Evolutionary conservation across 2,113 vertebrate genomes (phyloP), one percentile per base, ranked within the genome.

Genomic region (Archilochus colubris): DNA sequence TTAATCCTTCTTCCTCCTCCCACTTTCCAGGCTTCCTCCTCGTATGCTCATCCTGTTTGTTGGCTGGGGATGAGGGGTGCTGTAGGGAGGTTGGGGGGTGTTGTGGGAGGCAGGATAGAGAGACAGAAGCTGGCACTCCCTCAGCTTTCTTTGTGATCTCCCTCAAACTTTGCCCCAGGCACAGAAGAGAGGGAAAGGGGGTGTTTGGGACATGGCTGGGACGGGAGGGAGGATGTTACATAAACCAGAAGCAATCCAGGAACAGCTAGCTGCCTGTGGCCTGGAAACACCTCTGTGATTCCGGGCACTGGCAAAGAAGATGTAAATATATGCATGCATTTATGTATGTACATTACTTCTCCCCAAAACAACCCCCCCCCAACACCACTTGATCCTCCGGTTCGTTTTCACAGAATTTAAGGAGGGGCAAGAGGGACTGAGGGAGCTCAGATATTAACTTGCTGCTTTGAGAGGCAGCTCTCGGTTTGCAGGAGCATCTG

Each of bases 271-370:
- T 97, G 97, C 90, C 48, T 62, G 83, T 87, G 91, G 95, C 86
- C 96, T 79, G 89, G 96, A 97, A 97, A 95, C 59, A 93, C 90
- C 96, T 96, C 89, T 96, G 93, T 89, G 82, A 97, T 96, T 97
- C 89, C 9, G 11, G 53, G 48, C 66, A 38, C 88, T 84, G 91
- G 95, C 84, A 95, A 89, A 69, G 53, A 61, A 82, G 67, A 90
- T 80, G 75, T 73, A 91, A 88, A 54, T 58, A 78, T 68, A 10
- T 61, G 82, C 58, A 86, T 54, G 17, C 66, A 36, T 78, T 63
- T 58, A 78, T 69, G 15, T 62, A 86, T 54, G n/a, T 62, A 50
- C 57, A 91, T 63, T 80, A 31, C 2, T 1, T 90, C 48, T 86
- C 58, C 55, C 30, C 36, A 68, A 83, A 64, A 46, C 53, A 86